Percentiles rank a stretch among this genome's conserved stretches.
Conservation (phyloP, 2,888 invertebrate species). For the Thalpophila matura region DNA sequence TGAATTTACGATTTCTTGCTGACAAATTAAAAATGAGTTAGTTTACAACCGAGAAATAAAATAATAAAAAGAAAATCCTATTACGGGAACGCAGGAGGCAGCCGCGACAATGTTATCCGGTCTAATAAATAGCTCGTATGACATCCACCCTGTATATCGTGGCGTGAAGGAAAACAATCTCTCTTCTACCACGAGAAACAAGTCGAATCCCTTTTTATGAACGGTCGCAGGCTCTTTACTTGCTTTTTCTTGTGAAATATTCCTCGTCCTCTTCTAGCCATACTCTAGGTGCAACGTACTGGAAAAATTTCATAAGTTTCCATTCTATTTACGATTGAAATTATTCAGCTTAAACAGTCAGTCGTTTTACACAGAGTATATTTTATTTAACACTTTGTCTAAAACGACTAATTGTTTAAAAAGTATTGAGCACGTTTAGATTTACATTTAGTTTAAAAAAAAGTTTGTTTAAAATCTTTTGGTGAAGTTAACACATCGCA, state of each 20-base stretch:
- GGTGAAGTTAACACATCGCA: slow-evolving; percentile 2
- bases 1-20: slow-evolving; percentile 82
- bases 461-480: slow-evolving; percentile 3
- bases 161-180: slow-evolving; percentile 84
- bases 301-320: slow-evolving; percentile 70
- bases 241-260: slow-evolving; percentile 78
- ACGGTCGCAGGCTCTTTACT: slow-evolving; percentile 76
- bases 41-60: slow-evolving; percentile 86
- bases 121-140: slow-evolving; percentile 87
- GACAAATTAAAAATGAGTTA: slow-evolving; percentile 90
- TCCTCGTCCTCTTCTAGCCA: slow-evolving; percentile 71
- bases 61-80: slow-evolving; percentile 86
- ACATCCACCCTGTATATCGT: slow-evolving; percentile 79
- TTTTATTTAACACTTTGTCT: neutral
- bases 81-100: slow-evolving; percentile 77
- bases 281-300: slow-evolving; percentile 70
- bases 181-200: slow-evolving; percentile 80
- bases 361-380: too few species aligned
- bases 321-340: slow-evolving; percentile 54
- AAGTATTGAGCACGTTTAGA: neutral
- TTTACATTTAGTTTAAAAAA: neutral
- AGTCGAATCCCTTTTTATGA: slow-evolving; percentile 84
- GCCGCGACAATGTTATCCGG: slow-evolving; percentile 86
- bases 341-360: too few species aligned
- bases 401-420: neutral